A percentile compares a stretch with the other conserved stretches of the same genome.
These are phyloP conservation scores for Camponotus fellah DNA, from an alignment of 2,888 invertebrate species.

Conservation along the genomic window DNA sequence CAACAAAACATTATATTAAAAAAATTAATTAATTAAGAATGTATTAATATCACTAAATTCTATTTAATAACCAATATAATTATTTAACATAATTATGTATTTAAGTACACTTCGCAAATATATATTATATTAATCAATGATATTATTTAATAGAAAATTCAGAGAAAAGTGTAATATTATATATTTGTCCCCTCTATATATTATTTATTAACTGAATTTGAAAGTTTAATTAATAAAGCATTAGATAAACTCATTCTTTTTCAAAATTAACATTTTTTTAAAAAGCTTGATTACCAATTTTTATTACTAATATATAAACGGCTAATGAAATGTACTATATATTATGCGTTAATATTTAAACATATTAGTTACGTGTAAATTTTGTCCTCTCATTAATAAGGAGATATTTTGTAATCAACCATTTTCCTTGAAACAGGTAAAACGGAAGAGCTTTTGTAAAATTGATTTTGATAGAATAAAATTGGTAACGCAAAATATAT, in stretches of 20 bases:
- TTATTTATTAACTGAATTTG: background rate
- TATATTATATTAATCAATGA: background rate
- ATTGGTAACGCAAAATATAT: slow-evolving; percentile 12
- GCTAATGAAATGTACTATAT: background rate
- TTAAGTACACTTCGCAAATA: background rate
- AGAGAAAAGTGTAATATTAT: background rate
- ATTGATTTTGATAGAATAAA: background rate
- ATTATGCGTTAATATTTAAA: background rate
- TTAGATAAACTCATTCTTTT: background rate
- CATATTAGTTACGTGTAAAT: background rate
- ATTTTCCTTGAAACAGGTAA: slow-evolving; percentile 56
- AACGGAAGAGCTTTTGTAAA: slow-evolving; percentile 59
- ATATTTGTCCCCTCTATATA: background rate
- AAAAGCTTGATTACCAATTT: background rate
- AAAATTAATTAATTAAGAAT: slow-evolving; percentile 2
- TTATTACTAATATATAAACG: slow-evolving; percentile 9
- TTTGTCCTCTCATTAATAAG: background rate
- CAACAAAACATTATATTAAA: slow-evolving; percentile 10
- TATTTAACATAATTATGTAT: too few relatives aligned
- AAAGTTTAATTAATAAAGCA: background rate
- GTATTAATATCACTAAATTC: slow-evolving; percentile 25
- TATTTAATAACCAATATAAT: slow-evolving; percentile 4
- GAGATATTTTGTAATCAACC: slow-evolving; percentile 13
- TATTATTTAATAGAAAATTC: background rate
- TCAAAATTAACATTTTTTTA: background rate